Percentiles rank a stretch among this genome's conserved stretches.
Conservation (phyloP, 2,888 invertebrate species). For the Reticulitermes lucifugus region DNA sequence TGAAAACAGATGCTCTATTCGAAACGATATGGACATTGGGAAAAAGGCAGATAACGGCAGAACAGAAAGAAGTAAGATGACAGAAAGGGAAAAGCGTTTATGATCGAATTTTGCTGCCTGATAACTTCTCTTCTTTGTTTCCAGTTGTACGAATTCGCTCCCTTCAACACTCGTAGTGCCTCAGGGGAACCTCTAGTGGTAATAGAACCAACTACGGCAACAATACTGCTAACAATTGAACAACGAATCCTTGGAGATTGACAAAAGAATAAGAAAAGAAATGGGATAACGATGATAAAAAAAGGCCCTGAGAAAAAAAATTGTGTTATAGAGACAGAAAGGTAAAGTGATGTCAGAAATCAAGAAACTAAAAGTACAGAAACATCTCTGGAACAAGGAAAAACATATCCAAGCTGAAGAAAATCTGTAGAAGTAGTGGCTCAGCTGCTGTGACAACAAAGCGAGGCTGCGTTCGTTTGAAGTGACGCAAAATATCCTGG, state of each 20-base stretch:
- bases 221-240: slow-evolving; percentile 35
- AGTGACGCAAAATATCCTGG: background rate
- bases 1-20: background rate
- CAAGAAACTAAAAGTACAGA: background rate
- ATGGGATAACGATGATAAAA: slow-evolving; percentile 18
- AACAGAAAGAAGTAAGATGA: slow-evolving; percentile 9
- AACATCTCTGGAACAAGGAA: background rate
- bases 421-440: background rate
- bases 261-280: slow-evolving; percentile 2
- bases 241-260: slow-evolving; percentile 30
- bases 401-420: background rate
- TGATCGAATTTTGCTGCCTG: slow-evolving; percentile 34
- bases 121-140: slow-evolving; percentile 20
- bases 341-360: background rate
- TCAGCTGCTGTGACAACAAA: background rate
- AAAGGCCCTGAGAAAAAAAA: slow-evolving; percentile 1
- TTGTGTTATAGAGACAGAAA: slow-evolving; percentile 14
- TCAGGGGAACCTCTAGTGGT: slow-evolving; percentile 19
- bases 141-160: slow-evolving; percentile 21
- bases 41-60: background rate
- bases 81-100: slow-evolving; percentile 30
- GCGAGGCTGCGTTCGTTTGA: background rate
- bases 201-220: slow-evolving; percentile 33
- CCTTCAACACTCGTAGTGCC: slow-evolving; percentile 11
- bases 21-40: background rate